Base-by-base conservation (phyloP, 2,797 vertebrate species). In the Thunnus albacares region DNA sequence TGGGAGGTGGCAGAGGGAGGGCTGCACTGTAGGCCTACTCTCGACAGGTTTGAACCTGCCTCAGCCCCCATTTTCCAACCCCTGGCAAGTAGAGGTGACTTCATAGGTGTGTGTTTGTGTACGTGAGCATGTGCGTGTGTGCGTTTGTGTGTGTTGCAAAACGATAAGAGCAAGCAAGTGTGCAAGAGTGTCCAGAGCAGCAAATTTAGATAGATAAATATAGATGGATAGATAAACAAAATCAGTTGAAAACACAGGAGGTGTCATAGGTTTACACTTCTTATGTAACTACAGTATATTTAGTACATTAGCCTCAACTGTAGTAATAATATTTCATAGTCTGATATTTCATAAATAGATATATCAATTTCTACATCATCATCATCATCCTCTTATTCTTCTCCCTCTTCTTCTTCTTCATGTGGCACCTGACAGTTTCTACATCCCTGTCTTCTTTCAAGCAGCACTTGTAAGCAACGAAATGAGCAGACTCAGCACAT, bases 21-120 rank as follows among this genome's bases (percentile, higher is more conserved):
- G 81, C 58, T 38, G 76, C 53, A 63, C 81, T 82, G 83, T 24
- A 73, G 74, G 71, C 77, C 71, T 79, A 49, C 82, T 89, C 81
- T 74, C 86, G 90, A 92, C 94, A 94, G 93, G 94, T 92, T 93
- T 67, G 77, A 93, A 94, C 94, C 92, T 95, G 94, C 90, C 85
- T 85, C 91, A 65, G 84, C 89, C 90, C 93, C 90, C 83, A 85
- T 92, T 92, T 94, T 91, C 91, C 93, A 91, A 87, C 87, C 90
- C 69, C 58, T 9, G 76, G 60, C 75, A 71, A 83, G 80, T 68
- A 85, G 86, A 87, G 88, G 88, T 94, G 93, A 94, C 91, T 90
- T 94, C 92, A 94, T 93, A 82, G 69, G 74, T 82, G 88, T 79
- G 85, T 71, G 78, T 70, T 76, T 43, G 41, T 73, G 12, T 59